Evolutionary conservation across 2,888 invertebrate genomes (phyloP).

Genomic region (Palloptera scutellata): DNA sequence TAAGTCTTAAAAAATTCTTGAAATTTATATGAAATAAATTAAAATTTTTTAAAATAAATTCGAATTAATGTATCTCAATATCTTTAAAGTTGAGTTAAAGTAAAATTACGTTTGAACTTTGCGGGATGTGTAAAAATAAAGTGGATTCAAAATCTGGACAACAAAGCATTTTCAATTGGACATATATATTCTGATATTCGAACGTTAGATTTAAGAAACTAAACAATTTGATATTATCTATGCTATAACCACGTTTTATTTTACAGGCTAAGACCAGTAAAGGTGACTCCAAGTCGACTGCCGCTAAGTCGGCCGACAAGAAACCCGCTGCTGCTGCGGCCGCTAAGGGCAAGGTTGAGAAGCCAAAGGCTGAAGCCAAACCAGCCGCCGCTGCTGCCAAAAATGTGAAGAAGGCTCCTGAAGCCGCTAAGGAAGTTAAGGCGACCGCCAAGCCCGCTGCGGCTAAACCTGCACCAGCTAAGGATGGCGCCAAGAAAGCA

Average conservation of each 20-base stretch:
- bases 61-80: neutral
- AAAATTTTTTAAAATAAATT: neutral
- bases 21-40: neutral
- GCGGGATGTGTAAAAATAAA: conserved; percentile 3
- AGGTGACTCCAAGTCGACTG: conserved; percentile 58
- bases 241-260: conserved; percentile 20
- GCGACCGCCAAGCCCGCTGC: conserved; percentile 63
- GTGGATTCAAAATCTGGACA: conserved; percentile 3
- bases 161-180: neutral
- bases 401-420: conserved; percentile 62
- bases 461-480: conserved; percentile 34
- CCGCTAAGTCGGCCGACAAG: conserved; percentile 61
- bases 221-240: neutral
- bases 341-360: conserved; percentile 63
- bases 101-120: neutral
- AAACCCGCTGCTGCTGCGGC: conserved; percentile 54
- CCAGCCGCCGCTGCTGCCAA: conserved; percentile 59
- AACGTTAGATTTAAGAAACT: neutral
- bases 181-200: conserved; percentile 20
- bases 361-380: conserved; percentile 61
- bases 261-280: conserved; percentile 61
- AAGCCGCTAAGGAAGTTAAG: conserved; percentile 59
- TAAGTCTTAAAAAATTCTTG: conserved; percentile 52
- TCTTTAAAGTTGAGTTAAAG: neutral
- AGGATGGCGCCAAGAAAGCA: conserved; percentile 43